Percentiles rank a stretch among this genome's conserved stretches.
These are phyloP conservation scores for Clanis bilineata DNA, from an alignment of 2,888 invertebrate genomes.

Conservation along the genomic window DNA sequence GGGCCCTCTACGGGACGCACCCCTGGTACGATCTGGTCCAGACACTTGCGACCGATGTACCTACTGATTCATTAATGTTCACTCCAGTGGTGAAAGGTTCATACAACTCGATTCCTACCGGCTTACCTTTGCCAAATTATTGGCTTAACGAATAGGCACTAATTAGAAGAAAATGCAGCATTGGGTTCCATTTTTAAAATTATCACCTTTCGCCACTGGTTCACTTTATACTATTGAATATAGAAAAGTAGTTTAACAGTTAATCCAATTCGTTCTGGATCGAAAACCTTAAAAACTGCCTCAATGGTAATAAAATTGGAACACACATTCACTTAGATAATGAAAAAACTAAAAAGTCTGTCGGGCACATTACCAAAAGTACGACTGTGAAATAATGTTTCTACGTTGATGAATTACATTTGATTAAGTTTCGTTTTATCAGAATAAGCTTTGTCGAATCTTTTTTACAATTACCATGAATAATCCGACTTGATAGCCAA, in stretches of 20 bases:
- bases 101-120: no score
- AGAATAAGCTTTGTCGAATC: slow-evolving; percentile 1
- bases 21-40: no score
- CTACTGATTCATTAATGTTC: slow-evolving; percentile 65
- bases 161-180: no score
- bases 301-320: neutral
- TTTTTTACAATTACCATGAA: slow-evolving; percentile 2
- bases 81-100: no score
- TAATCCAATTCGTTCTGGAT: slow-evolving; percentile 25
- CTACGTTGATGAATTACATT: slow-evolving; percentile 8
- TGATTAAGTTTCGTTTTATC: slow-evolving; percentile 1
- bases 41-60: no score
- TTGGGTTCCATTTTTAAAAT: no score
- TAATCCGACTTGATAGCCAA: neutral
- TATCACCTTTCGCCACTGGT: no score
- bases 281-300: neutral
- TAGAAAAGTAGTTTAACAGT: neutral
- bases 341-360: slow-evolving; percentile 1
- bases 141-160: no score
- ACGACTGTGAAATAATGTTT: slow-evolving; percentile 3
- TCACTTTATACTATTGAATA: no score
- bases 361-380: neutral
- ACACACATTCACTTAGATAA: neutral
- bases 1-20: no score
- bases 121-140: no score